A percentile compares a stretch with the other conserved stretches of the same genome.
phyloP scores from a whole-genome alignment of 1,140 invertebrate genomes.

The Aethina tumida region DNA sequence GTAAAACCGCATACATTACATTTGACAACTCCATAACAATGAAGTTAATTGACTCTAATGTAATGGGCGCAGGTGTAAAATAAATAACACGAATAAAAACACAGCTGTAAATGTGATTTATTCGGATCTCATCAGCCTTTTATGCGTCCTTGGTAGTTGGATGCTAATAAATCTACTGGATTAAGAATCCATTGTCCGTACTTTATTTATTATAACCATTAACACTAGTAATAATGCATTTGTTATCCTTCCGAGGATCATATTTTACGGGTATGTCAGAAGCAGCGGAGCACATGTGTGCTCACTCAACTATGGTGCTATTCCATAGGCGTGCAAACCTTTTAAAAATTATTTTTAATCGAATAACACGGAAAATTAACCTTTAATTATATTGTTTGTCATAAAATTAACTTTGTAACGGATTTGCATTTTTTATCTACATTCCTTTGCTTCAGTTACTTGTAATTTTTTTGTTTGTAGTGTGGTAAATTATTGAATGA shows the following conservation, averaged over 20 bases:
- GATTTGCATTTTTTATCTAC: too few species aligned
- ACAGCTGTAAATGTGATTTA: slow-evolving; percentile 32
- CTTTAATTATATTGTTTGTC: too few species aligned
- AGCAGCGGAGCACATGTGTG: slow-evolving; percentile 26
- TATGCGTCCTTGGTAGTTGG: slow-evolving; percentile 22
- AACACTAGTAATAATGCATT: slow-evolving; percentile 38
- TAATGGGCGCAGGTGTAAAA: slow-evolving; percentile 20
- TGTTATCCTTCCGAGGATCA: slow-evolving; percentile 35
- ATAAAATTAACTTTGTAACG: too few species aligned
- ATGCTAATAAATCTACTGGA: slow-evolving; percentile 33
- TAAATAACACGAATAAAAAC: slow-evolving; percentile 23
- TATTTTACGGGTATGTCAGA: slow-evolving; percentile 31
- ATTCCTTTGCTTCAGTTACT: too few species aligned
- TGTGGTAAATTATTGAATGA: too few species aligned
- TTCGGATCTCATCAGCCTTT: slow-evolving; percentile 27
- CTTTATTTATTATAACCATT: slow-evolving; percentile 37
- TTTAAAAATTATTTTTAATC: too few species aligned
- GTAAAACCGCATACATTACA: too few species aligned
- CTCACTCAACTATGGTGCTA: slow-evolving; percentile 9
- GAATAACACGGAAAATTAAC: too few species aligned
- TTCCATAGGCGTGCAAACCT: too few species aligned
- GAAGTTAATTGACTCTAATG: too few species aligned
- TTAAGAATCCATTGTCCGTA: slow-evolving; percentile 36
- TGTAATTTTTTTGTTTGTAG: too few species aligned
- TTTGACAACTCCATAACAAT: too few species aligned